These are phyloP conservation scores for Tarsius wallacei DNA, from an alignment of 2,797 vertebrate species.

Conservation along the genomic window DNA sequence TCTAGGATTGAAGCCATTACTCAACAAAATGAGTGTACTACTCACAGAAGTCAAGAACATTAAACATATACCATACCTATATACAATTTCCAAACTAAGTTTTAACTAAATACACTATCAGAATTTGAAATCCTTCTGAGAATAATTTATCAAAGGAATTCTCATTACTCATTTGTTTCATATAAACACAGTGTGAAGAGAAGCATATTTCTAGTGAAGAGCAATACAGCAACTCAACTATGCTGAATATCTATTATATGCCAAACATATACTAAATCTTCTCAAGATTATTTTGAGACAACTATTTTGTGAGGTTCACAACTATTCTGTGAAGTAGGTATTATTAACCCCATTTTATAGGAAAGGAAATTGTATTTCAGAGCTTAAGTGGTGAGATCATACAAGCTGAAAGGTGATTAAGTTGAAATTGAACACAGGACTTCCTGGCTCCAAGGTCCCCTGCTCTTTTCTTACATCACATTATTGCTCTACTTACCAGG, in stretches of 20 bases:
- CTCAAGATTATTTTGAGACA: not conserved
- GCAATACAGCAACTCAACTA: not conserved
- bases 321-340: not conserved
- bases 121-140: slow-evolving; percentile 26
- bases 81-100: slow-evolving; percentile 15
- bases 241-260: not conserved
- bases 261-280: slow-evolving; percentile 1
- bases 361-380: not conserved
- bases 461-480: not conserved
- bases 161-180: not conserved
- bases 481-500: not conserved
- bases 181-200: not conserved
- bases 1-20: not conserved
- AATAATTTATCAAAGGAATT: slow-evolving; percentile 39
- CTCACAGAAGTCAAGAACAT: slow-evolving; percentile 21
- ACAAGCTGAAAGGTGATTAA: not conserved
- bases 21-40: not conserved
- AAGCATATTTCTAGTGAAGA: not conserved
- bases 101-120: not conserved
- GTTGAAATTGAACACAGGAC: not conserved
- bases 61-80: not conserved
- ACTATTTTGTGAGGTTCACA: not conserved
- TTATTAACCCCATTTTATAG: not conserved
- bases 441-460: not conserved
- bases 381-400: not conserved